Evolutionary conservation across 2,888 invertebrate genomes (phyloP), one percentile per base, ranked within the genome.

Genomic region (Agelastica alni): DNA sequence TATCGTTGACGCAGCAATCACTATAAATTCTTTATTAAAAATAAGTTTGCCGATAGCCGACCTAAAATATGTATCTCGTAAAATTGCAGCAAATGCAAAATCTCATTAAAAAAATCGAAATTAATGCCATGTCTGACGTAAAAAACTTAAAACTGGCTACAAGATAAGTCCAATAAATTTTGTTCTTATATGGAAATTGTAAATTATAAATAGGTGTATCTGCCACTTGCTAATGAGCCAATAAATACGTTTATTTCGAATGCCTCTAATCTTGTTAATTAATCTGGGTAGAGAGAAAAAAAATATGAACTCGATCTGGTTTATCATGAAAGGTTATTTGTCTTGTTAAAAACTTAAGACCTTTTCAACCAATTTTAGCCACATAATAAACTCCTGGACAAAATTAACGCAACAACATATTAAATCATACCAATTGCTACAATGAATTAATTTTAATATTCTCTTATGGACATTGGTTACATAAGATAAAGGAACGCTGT

Each of bases 151-250:
- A 37, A 46, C 14, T 10, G 14, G 10, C 2, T 10, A 16, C 20
- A 12, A 18, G 48, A 48, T 48, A 48, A 39, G 10, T 41, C 26
- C 41, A 39, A 48, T 48, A 48, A 39, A 48, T 41, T 48, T 31
- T 12, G 17, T 31, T 48, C 46, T 46, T 39, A 48, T 48, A 48
- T 39, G 48, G 48, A 39, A 41, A 48, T 48, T 48, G 41, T 47
- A 47, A 47, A 47, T 47, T 47, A 47, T 48, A 41, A 39, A 48
- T 48, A 48, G 36, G 36, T 36, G 36, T 36, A 36, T 36, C 36
- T 36, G 36, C 17, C 36, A 36, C n/a, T 36, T 36, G 16, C 36
- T 36, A 36, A 36, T 36, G 36, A 36, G 17, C 36, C 17, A 16
- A 36, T 36, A 36, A 36, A 36, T 36, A 17, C 17, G 26, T 17